These are phyloP conservation scores for Trichogramma evanescens DNA, from an alignment of 2,888 invertebrate genomes.

Conservation along the genomic window DNA sequence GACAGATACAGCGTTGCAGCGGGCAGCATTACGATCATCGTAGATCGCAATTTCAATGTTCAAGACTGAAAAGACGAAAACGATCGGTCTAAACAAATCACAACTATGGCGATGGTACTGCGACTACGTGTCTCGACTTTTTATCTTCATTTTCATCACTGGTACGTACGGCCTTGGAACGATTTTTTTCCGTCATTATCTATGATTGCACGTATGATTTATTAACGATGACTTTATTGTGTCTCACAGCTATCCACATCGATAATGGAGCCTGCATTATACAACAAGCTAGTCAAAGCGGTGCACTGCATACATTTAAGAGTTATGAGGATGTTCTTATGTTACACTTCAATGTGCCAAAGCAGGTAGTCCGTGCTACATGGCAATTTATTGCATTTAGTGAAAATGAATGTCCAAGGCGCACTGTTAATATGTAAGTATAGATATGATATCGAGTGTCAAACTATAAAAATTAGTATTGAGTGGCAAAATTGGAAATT, in stretches of 20 bases:
- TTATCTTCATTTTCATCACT: too few relatives aligned
- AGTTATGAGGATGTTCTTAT: conserved; percentile 49
- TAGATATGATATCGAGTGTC: conserved; percentile 1
- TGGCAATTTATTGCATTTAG: conserved; percentile 52
- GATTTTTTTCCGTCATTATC: too few relatives aligned
- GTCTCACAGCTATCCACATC: conserved; percentile 1
- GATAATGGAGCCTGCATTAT: conserved; percentile 23
- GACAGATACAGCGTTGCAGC: too few relatives aligned
- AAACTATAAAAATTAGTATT: neutral
- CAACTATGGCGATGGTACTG: too few relatives aligned
- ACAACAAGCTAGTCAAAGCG: conserved; percentile 50
- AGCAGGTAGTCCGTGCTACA: conserved; percentile 47
- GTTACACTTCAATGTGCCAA: conserved; percentile 49
- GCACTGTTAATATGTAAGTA: conserved; percentile 47
- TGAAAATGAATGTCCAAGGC: conserved; percentile 45
- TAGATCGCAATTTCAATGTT: too few relatives aligned
- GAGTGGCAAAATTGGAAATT: conserved; percentile 1
- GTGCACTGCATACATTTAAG: conserved; percentile 46
- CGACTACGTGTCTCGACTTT: too few relatives aligned
- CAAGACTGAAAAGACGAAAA: too few relatives aligned
- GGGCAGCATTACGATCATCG: too few relatives aligned
- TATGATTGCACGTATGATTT: too few relatives aligned
- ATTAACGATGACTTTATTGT: neutral
- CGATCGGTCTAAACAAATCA: too few relatives aligned
- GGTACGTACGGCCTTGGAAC: too few relatives aligned